Conservation (phyloP, 2,113 vertebrate genomes). For the Rostratula benghalensis region DNA sequence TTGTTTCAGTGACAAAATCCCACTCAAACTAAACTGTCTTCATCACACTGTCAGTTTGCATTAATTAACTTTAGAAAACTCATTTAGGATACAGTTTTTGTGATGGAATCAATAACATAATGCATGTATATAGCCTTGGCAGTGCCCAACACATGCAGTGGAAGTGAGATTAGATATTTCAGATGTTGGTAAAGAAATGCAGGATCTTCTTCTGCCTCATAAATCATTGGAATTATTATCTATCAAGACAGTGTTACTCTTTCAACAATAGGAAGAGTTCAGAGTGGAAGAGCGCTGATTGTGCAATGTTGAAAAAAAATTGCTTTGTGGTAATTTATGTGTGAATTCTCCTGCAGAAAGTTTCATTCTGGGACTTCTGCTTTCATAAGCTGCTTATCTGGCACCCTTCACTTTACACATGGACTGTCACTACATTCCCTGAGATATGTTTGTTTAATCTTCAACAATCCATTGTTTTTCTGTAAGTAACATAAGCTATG, state of each 20-base stretch:
- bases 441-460: background rate
- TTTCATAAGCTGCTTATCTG: background rate
- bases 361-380: background rate
- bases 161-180: background rate
- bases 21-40: background rate
- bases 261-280: background rate
- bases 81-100: background rate
- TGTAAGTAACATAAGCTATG: background rate
- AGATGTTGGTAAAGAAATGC: background rate
- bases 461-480: background rate
- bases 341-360: background rate
- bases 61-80: background rate
- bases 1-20: background rate
- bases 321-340: background rate
- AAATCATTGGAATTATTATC: background rate
- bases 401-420: background rate
- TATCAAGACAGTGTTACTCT: background rate
- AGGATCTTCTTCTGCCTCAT: background rate
- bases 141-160: background rate
- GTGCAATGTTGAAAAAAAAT: background rate
- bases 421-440: background rate
- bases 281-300: fast-evolving
- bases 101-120: background rate
- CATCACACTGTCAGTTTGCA: background rate
- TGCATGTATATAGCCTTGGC: background rate